Evolutionary conservation across 2,888 invertebrate genomes (phyloP).

Genomic region (Troglohyphantes excavatus): DNA sequence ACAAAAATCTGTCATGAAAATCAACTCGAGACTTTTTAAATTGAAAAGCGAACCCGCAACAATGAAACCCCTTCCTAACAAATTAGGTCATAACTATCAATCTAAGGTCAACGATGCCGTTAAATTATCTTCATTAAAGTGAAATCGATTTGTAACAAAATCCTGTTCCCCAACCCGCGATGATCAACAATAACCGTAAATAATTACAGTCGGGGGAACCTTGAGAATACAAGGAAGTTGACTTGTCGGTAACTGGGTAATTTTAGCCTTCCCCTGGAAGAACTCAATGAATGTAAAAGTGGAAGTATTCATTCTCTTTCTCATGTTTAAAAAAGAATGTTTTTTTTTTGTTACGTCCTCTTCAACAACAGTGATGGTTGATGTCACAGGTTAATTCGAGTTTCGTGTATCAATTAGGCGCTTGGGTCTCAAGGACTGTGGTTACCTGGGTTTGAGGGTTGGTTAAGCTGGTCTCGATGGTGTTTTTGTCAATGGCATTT

Average conservation of each 20-base stretch:
- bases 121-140: slow-evolving; percentile 60
- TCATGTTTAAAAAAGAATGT: background rate
- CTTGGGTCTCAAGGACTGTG: slow-evolving; percentile 1
- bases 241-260: slow-evolving; percentile 13
- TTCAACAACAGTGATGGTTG: background rate
- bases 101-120: slow-evolving; percentile 34
- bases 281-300: too few relatives aligned
- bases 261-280: slow-evolving; percentile 24
- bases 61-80: slow-evolving; percentile 7
- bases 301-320: background rate
- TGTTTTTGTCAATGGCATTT: background rate
- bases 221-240: slow-evolving; percentile 39
- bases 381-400: slow-evolving; percentile 51
- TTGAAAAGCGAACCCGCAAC: slow-evolving; percentile 6
- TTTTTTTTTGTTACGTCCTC: background rate
- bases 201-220: slow-evolving; percentile 30
- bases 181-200: slow-evolving; percentile 32
- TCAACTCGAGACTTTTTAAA: background rate
- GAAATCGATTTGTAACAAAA: slow-evolving; percentile 49
- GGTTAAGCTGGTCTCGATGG: background rate
- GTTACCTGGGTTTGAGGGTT: background rate
- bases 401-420: slow-evolving; percentile 46
- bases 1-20: too few relatives aligned
- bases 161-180: slow-evolving; percentile 24
- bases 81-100: slow-evolving; percentile 52